phyloP scores from a whole-genome alignment of 2,797 vertebrate genomes.

The Fratercula arctica region DNA sequence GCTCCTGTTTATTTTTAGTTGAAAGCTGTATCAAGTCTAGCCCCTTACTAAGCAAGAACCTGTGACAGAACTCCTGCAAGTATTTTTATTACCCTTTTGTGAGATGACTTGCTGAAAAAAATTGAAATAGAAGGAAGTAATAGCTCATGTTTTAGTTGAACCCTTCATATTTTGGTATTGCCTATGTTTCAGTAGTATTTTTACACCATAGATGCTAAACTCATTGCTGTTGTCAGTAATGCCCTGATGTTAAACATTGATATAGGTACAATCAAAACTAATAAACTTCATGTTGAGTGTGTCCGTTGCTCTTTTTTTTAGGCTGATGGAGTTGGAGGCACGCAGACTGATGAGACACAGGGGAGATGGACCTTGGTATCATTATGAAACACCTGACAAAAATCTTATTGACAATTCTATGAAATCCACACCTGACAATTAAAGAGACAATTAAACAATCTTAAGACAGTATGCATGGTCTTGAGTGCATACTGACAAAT shows the following conservation, averaged over 20 bases:
- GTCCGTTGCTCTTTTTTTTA: constrained; percentile 36
- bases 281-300: neutral
- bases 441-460: constrained; percentile 14
- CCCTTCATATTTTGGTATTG: neutral
- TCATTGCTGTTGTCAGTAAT: neutral
- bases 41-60: neutral
- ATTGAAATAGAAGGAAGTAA: neutral
- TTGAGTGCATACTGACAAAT: neutral
- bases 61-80: neutral
- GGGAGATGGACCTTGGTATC: constrained; percentile 94
- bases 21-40: neutral
- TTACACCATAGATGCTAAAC: neutral
- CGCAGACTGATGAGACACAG: constrained; percentile 85
- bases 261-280: neutral
- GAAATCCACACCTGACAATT: constrained; percentile 89
- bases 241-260: neutral
- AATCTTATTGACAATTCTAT: constrained; percentile 79
- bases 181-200: neutral
- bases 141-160: neutral
- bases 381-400: constrained; percentile 79
- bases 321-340: constrained; percentile 80
- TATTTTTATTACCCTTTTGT: neutral
- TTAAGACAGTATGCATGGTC: neutral
- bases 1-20: neutral
- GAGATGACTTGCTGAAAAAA: neutral